Base-by-base conservation (phyloP, 1,140 invertebrate genomes). In the Colletes latitarsis region DNA sequence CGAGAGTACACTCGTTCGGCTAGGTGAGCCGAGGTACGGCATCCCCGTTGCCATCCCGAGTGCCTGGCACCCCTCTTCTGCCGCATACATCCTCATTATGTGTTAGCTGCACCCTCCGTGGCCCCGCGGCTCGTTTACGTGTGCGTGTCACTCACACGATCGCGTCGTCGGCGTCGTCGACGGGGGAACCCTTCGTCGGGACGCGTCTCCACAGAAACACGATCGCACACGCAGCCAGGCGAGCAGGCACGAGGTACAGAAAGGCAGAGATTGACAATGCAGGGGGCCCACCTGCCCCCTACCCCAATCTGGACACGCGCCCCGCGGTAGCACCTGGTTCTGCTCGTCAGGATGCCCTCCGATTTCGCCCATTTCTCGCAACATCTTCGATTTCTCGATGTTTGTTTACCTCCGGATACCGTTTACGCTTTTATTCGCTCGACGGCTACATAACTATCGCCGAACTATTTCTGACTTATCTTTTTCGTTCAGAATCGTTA, bases 191-290 rank as follows among this genome's bases (percentile, higher is more conserved):
- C 85, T 87, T 87, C 82, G 81, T 74, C 71, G 75, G 58, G 70
- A 77, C 84, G 64, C 58, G 68, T 64, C 19, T 14, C 14, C 46
- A 49, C 43, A 39, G 73, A 77, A 77, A 85, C 79, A 66, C 68
- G 82, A 63, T 72, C 77, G 64, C 77, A 63, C 74, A 84, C 73
- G 74, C 80, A 84, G 62, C 68, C 74, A 86, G 74, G 82, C 82
- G 82, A 60, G 77, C 81, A 85, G 81, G 82, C 84, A 86, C 86
- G 77, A 81, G 87, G 85, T 88, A 89, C 88, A 92, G 91, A 92
- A 90, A 89, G 90, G 89, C 90, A 88, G 90, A 93, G 92, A 93
- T 93, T 93, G 91, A 93, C 92, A 93, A 93, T 93, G 90, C 92
- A 92, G 92, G 92, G 92, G 92, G 92, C 92, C 91, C 92, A 93